phyloP scores from a whole-genome alignment of 2,113 vertebrate genomes.

The pig (Sus scrofa) region T2T-Sscrofa CM000812.6:220958501-220959000 shows the following conservation, averaged over 20 bases:
- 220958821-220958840: background rate
- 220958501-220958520: background rate
- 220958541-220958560: background rate
- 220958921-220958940: background rate
- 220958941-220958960: conserved; percentile 33
- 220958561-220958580: conserved; percentile 3
- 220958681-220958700: background rate
- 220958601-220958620: background rate
- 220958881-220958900: background rate
- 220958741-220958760: conserved; percentile 17
- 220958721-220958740: background rate
- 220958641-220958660: conserved; percentile 44
- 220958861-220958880: background rate
- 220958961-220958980: background rate
- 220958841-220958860: background rate
- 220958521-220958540: background rate
- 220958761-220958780: background rate
- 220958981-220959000: background rate
- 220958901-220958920: conserved; percentile 15
- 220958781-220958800: conserved; percentile 10
- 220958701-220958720: conserved; percentile 10
- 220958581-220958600: conserved; percentile 33
- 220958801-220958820: conserved; percentile 4
- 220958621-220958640: conserved; percentile 54
- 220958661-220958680: conserved; percentile 36